Conservation (phyloP, 64 coral and sea anemone species). For the Stylophora pistillata region DNA sequence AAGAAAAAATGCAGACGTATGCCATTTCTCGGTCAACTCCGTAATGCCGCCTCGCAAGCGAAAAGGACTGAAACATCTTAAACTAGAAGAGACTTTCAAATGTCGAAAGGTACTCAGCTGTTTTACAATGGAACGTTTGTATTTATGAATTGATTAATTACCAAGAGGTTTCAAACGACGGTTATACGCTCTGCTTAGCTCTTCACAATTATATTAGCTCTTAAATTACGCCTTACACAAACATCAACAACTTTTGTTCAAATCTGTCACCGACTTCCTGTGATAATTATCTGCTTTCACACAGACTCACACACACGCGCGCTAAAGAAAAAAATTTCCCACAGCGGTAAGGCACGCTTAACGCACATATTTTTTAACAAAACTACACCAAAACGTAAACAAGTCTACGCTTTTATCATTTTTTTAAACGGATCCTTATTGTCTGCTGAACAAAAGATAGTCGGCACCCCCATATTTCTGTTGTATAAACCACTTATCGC, state of each 20-base stretch:
- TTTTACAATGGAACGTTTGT: neutral
- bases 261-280: neutral
- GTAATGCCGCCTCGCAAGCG: too few relatives aligned
- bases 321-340: neutral
- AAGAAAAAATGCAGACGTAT: neutral
- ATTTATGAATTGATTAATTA: neutral
- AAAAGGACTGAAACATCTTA: too few relatives aligned
- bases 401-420: neutral
- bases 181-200: too few relatives aligned
- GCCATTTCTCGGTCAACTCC: neutral
- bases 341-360: neutral
- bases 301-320: neutral
- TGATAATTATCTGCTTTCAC: neutral
- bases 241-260: neutral
- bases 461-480: neutral
- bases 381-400: conserved; percentile 3
- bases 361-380: neutral
- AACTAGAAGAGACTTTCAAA: too few relatives aligned
- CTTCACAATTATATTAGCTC: too few relatives aligned
- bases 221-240: neutral
- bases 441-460: neutral
- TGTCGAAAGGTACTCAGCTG: too few relatives aligned
- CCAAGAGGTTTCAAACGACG: neutral
- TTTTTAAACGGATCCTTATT: neutral
- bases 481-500: conserved; percentile 2